Evolutionary conservation across 2,797 vertebrate genomes (phyloP), one percentile per base, ranked within the genome.

Genomic region (Tarsius wallacei): DNA sequence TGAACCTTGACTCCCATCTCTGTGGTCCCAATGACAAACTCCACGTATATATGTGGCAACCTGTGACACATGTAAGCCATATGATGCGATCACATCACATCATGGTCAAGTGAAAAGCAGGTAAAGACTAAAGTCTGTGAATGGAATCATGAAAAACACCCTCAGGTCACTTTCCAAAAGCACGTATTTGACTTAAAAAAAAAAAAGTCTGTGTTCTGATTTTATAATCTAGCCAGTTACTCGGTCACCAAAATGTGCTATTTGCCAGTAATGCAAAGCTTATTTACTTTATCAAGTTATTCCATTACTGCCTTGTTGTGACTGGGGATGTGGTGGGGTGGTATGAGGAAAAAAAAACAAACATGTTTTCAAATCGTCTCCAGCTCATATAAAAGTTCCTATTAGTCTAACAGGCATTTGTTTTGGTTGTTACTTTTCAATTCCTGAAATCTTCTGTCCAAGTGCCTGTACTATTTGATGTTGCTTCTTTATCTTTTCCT

Each of bases 141-240:
- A 70, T 84, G 13, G 82, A 83, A 80, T 86, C n/a, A 24, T 70
- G 24, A 84, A 68, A 59, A 51, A 15, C 42, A 53, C 59, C 61
- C 87, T 84, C 49, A 15, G 28, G 87, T 80, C 83, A 78, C 42
- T 76, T 73, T 94, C 84, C 92, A n/a, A 82, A 88, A 81, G 66
- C 91, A 78, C 42, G 3, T 42, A 42, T 22, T 87, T 90, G 47
- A 71, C 83, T 82, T 83, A 12, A 31, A 12, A 59, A 28, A 80
- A 74, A 85, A 63, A 85, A 68, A 49, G 42, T 33, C 21, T 64
- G 2, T 81, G 59, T 89, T 84, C 55, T 83, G 78, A 93, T 85
- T 87, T 82, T 93, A 89, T 91, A 74, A 77, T n/a, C 36, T 64
- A 87, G 42, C 42, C 9, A 57, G 83, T 97, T 95, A 91, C 28